Evolutionary conservation across 2,888 invertebrate species (phyloP), one percentile per base, ranked within the genome.

Genomic region (Synergus umbraculus): DNA sequence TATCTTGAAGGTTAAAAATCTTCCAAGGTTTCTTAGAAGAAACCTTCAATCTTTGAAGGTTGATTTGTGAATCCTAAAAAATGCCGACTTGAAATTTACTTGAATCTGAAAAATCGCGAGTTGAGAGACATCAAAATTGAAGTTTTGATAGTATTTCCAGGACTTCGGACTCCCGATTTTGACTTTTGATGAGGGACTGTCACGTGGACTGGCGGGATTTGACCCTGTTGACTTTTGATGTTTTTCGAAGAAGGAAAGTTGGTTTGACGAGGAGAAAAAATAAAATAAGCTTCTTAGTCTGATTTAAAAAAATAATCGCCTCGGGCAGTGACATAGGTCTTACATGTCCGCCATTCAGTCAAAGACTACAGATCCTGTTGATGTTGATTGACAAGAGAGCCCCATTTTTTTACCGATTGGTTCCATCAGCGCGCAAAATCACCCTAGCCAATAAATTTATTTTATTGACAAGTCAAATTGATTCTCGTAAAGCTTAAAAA

Each of bases 301-400:
- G 86, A 87, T 88, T 88, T 77, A 87, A 85, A 85, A 86, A 85
- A 88, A 85, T 85, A 86, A 87, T 88, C 86, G 86, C 86, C 88
- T 84, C 85, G 85, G 87, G 88, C 88, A 85, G 79, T 88, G 88
- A 89, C 89, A 89, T 87, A 85, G 88, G 87, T 90, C 89, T 91
- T 89, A 89, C 89, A 90, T 90, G 90, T 89, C 90, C 86, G 89
- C 88, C 88, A 87, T 86, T 88, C 86, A 88, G 87, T 88, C 86
- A 84, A 84, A 86, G 87, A 90, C 89, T 22, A 22, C 22, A 22
- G 22, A 22, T 22, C 22, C 22, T 22, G 22, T 22, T 22, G 22
- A 22, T 90, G 88, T 85, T 87, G 81, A 80, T 79, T 82, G 83
- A 79, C 76, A 76, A 66, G 29, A 49, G 79, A 79, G 58, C 4